Evolutionary conservation across 2,888 invertebrate species (phyloP), one percentile per base, ranked within the genome.

Genomic region (Crossocerus cetratus): DNA sequence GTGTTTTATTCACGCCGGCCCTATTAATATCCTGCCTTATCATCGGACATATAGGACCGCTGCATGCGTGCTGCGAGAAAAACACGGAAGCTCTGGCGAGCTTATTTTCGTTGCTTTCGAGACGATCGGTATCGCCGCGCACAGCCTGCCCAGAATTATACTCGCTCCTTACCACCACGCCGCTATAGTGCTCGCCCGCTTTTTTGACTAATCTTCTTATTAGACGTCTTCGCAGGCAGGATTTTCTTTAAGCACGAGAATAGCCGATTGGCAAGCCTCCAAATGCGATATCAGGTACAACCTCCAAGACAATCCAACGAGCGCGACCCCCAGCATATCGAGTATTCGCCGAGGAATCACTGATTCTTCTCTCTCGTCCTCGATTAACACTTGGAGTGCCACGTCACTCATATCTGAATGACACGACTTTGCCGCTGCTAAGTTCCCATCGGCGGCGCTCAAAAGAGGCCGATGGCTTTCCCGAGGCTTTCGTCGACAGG

Each of bases 201-300:
- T 65, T 66, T 44, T 21, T 42, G 5, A 22, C 67, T 58, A 80
- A 77, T 77, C 76, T 56, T 77, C 76, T 65, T 77, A 72, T 80
- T 80, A 68, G 76, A 76, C 67, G 68, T 62, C 69, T 74, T 77
- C 75, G 73, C 32, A 75, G 77, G 73, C 68, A 56, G 49, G 57
- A 75, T 80, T 80, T 80, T 80, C 78, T 71, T 69, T 65, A 72
- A 72, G 77, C 76, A 72, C 80, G 71, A 80, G 80, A 80, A 80
- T 80, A 80, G 68, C 59, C 55, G 71, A 60, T 68, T 80, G 80
- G 80, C 80, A 23, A 5, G 42, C 59, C 49, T 75, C 80, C 80
- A 80, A 76, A 76, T 68, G 61, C 77, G 77, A 80, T 80, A 80
- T 80, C 80, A 76, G 68, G 65, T 66, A 73, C 58, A 72, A 58